These are phyloP conservation scores for Potamilus streckersoni DNA, from an alignment of 1,140 invertebrate species.

Conservation along the genomic window DNA sequence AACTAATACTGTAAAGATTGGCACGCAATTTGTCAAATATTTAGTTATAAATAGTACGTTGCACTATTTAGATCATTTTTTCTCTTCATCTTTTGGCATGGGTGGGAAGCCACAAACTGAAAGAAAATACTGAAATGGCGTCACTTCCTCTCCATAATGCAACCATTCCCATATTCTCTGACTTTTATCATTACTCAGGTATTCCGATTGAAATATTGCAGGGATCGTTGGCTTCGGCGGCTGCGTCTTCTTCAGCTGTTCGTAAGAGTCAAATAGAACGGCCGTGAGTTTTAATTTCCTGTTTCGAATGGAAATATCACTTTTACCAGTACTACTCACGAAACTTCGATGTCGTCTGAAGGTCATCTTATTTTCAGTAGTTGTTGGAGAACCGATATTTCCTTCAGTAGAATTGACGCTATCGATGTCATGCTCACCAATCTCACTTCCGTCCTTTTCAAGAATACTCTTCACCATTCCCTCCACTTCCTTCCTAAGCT, in stretches of 20 bases:
- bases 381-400: not conserved
- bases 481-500: constrained; percentile 54
- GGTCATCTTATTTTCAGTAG: not conserved
- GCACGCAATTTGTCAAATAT: no score
- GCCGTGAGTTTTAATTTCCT: constrained; percentile 25
- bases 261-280: constrained; percentile 43
- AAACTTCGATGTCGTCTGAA: constrained; percentile 12
- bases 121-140: constrained; percentile 61
- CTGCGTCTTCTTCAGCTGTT: constrained; percentile 45
- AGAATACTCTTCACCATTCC: constrained; percentile 51
- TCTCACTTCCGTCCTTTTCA: constrained; percentile 31
- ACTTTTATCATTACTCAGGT: constrained; percentile 42
- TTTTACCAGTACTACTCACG: not conserved
- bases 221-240: constrained; percentile 50
- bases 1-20: no score
- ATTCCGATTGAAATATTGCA: constrained; percentile 37
- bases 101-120: constrained; percentile 49
- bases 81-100: no score
- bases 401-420: not conserved
- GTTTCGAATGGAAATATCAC: not conserved
- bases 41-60: no score
- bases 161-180: constrained; percentile 62
- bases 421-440: constrained; percentile 29
- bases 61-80: no score
- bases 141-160: constrained; percentile 50